phyloP scores from a whole-genome alignment of 2,797 vertebrate genomes.

The Sciurus vulgaris region DNA sequence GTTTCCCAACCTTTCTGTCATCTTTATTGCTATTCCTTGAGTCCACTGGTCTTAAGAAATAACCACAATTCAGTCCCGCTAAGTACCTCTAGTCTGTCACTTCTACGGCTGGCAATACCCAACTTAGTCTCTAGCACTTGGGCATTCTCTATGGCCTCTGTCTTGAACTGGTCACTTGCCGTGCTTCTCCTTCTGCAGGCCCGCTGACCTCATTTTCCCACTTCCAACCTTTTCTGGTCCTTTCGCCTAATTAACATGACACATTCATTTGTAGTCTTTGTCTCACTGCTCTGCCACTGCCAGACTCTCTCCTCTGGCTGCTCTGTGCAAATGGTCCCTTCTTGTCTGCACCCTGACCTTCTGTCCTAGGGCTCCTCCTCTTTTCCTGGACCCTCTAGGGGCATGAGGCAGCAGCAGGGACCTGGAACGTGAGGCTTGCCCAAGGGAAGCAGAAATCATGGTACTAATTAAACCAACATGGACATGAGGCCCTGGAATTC shows the following conservation, averaged over 20 bases:
- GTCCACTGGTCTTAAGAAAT: not conserved
- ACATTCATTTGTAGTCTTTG: not conserved
- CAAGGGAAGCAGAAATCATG: not conserved
- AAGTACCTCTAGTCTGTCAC: not conserved
- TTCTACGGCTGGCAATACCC: not conserved
- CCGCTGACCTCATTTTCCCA: not conserved
- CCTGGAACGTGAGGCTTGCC: not conserved
- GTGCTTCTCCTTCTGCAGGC: not conserved
- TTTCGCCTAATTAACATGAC: not conserved
- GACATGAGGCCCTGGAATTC: not conserved
- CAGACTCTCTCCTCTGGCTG: not conserved
- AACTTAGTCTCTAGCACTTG: not conserved
- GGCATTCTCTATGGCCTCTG: not conserved
- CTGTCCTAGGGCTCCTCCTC: not conserved
- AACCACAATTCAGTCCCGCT: not conserved
- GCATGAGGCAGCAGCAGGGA: not conserved
- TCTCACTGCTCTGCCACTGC: not conserved
- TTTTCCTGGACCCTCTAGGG: not conserved
- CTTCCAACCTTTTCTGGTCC: not conserved
- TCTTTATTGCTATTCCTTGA: not conserved
- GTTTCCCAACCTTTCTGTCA: not conserved
- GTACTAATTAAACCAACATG: conserved; percentile 57
- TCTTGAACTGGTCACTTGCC: not conserved
- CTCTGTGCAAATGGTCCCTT: not conserved
- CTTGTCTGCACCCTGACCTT: too few relatives aligned